Percentiles rank a stretch among this genome's conserved stretches.
phyloP scores from a whole-genome alignment of 2,797 vertebrate species.

The Chelon auratus region DNA sequence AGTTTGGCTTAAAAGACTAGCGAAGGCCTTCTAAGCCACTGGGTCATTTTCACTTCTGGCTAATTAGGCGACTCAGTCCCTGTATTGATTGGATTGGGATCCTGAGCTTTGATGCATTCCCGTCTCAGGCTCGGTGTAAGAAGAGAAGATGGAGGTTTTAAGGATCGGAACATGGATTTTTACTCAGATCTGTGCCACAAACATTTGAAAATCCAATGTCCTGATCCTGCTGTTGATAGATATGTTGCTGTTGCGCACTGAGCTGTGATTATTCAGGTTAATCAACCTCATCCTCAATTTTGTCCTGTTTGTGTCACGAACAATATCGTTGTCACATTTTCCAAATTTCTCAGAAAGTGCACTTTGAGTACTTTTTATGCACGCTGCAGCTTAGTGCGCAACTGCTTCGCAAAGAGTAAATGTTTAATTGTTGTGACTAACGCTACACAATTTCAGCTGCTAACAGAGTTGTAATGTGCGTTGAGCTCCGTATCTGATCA shows the following conservation, averaged over 20 bases:
- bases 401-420: slow-evolving; percentile 27
- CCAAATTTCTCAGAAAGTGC: neutral
- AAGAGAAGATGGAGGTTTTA: slow-evolving; percentile 11
- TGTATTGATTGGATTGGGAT: slow-evolving; percentile 32
- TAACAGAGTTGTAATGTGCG: slow-evolving; percentile 54
- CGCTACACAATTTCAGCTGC: slow-evolving; percentile 27
- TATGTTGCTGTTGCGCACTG: slow-evolving; percentile 40
- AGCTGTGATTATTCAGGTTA: slow-evolving; percentile 42
- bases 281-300: slow-evolving; percentile 6
- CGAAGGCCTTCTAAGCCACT: slow-evolving; percentile 7
- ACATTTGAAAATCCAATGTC: slow-evolving; percentile 34
- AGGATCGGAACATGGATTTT: slow-evolving; percentile 51
- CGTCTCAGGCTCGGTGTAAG: slow-evolving; percentile 19
- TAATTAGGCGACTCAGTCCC: slow-evolving; percentile 34
- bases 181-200: slow-evolving; percentile 27
- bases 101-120: slow-evolving; percentile 39
- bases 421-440: slow-evolving; percentile 53
- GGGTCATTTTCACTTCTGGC: slow-evolving; percentile 23
- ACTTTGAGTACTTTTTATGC: slow-evolving; percentile 43
- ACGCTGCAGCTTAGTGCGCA: slow-evolving; percentile 50
- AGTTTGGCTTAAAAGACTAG: slow-evolving; percentile 16
- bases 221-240: slow-evolving; percentile 27
- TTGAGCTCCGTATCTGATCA: slow-evolving; percentile 67
- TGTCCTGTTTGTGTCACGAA: neutral
- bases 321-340: neutral